Evolutionary conservation across 2,888 invertebrate genomes (phyloP), one percentile per base, ranked within the genome.

Genomic region (Rhagium mordax): DNA sequence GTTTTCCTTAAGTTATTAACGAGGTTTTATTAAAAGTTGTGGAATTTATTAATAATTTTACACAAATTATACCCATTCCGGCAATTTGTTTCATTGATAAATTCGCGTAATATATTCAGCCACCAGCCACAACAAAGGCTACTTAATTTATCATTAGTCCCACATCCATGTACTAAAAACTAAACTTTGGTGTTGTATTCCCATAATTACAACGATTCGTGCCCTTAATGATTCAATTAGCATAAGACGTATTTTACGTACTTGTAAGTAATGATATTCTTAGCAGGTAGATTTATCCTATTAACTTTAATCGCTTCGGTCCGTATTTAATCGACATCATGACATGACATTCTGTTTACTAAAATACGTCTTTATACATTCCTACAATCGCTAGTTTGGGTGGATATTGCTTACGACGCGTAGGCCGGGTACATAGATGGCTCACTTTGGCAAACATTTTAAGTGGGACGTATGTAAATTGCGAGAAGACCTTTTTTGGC

Each of bases 151-250:
- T 18, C 51, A 51, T 51, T 20, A 51, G 18, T 51, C 51, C 51
- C 51, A 51, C 51, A 16, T 51, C 7, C 41, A 20, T 3, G 51
- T 20, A 51, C n/a, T 51, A 20, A 20, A 51, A 51, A 51, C 51
- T 10, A 51, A 18, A 18, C 51, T 51, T 51, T 51, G 51, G 51
- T 51, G 51, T 51, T 18, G 51, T 51, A 51, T 51, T 51, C 20
- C 15, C 51, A 51, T 51, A 51, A 51, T 51, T 51, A 51, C 51
- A 51, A 10, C 7, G 18, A 51, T 51, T 20, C 51, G 18, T 51
- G 51, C 5, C 51, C 10, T 20, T 51, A 51, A 51, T 51, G 51
- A 7, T 51, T 51, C 51, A 18, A 51, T 51, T 51, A 51, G 20
- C 51, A 51, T 51, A 51, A 51, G 49, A 16, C 49, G 5, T 16